phyloP scores from a whole-genome alignment of 2,113 vertebrate species.

The Callocephalon fimbriatum region DNA sequence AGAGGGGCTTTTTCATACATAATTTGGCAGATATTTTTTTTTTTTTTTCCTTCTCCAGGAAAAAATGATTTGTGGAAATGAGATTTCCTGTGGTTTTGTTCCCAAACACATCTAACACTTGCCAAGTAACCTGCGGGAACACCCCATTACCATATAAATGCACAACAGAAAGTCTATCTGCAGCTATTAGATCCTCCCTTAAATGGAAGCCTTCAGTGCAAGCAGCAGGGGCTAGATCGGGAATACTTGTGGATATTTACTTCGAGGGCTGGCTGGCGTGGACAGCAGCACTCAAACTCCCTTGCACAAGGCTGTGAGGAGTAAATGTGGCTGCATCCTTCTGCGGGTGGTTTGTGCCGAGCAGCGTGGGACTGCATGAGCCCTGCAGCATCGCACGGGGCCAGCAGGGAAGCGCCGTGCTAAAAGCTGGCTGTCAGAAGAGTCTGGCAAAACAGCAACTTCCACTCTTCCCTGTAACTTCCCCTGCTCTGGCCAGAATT shows the following conservation, averaged over 20 bases:
- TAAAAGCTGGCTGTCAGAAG: not conserved
- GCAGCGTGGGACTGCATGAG: not conserved
- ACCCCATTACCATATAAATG: not conserved
- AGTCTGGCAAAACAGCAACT: not conserved
- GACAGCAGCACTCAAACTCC: not conserved
- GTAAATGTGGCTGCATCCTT: not conserved
- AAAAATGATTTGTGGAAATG: not conserved
- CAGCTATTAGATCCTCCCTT: not conserved
- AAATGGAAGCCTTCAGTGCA: not conserved
- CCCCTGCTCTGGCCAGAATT: not conserved
- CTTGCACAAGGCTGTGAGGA: not conserved
- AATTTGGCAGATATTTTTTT: not conserved
- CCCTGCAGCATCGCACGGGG: not conserved
- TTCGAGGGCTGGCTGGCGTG: rapidly evolving
- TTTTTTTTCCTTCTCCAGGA: not conserved
- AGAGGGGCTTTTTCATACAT: not conserved
- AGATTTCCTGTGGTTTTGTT: not conserved
- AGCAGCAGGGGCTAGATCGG: not conserved
- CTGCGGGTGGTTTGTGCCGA: not conserved
- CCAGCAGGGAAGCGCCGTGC: rapidly evolving
- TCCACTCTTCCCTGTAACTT: too few relatives aligned
- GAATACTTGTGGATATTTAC: not conserved
- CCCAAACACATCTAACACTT: not conserved
- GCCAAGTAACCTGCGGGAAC: not conserved
- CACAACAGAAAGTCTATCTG: not conserved